These are phyloP conservation scores for Patella depressa DNA, from an alignment of 2,888 invertebrate species.

Conservation along the genomic window DNA sequence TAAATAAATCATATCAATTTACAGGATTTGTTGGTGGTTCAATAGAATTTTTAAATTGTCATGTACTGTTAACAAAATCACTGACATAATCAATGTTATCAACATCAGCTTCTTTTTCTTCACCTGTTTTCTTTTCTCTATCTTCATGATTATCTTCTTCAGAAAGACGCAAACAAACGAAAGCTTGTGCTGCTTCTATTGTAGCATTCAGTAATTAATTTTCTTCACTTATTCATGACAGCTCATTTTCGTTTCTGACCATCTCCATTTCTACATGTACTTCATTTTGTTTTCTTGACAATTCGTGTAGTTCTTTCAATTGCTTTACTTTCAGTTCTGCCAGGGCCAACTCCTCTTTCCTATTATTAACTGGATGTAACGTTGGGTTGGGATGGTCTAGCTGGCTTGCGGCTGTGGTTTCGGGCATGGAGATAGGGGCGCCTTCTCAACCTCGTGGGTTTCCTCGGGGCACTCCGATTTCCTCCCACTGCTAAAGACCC, in stretches of 20 bases:
- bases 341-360: neutral
- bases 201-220: neutral
- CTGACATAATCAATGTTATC: too few species aligned
- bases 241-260: too few species aligned
- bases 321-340: conserved; percentile 1
- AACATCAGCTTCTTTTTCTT: too few species aligned
- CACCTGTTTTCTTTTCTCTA: neutral
- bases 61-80: too few species aligned
- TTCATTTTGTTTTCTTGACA: neutral
- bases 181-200: neutral
- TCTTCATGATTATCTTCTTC: neutral
- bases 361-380: neutral
- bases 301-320: neutral
- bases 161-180: neutral
- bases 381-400: too few species aligned
- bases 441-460: too few species aligned
- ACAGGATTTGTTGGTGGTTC: neutral
- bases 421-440: too few species aligned
- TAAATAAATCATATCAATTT: neutral
- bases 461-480: too few species aligned
- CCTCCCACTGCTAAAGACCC: too few species aligned
- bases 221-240: too few species aligned
- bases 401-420: too few species aligned
- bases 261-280: neutral
- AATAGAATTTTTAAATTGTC: too few species aligned